phyloP scores from a whole-genome alignment of 2,797 vertebrate genomes.

The Hydrocynus forskahlii region DNA sequence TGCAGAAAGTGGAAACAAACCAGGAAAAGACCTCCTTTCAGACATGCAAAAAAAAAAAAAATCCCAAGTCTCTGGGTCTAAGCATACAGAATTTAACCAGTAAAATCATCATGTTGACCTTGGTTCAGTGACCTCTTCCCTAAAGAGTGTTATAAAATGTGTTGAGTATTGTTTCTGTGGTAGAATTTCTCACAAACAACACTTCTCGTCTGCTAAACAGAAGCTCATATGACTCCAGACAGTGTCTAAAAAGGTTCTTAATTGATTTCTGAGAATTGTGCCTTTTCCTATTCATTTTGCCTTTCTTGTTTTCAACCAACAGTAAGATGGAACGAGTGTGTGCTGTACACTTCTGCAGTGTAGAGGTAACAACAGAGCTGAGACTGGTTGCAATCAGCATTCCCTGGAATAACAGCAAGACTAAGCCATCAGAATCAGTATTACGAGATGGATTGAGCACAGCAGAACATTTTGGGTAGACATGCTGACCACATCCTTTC shows the following conservation, averaged over 20 bases:
- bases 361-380: no score
- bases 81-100: neutral
- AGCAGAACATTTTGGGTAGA: neutral
- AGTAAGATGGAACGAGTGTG: neutral
- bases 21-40: neutral
- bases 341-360: neutral
- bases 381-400: neutral
- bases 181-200: neutral
- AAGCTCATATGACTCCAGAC: neutral
- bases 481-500: conserved; percentile 1
- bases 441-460: neutral
- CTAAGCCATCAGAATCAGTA: neutral
- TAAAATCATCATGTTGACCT: neutral
- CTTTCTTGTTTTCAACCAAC: neutral
- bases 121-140: neutral
- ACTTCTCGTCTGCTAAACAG: neutral
- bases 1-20: neutral
- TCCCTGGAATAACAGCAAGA: neutral
- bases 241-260: neutral
- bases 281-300: neutral
- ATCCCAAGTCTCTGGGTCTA: neutral
- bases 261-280: neutral
- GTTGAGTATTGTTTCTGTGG: neutral
- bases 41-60: neutral
- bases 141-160: neutral